These are phyloP conservation scores for Grammomys surdaster DNA, from an alignment of 2,113 vertebrate species.

Conservation along the genomic window DNA sequence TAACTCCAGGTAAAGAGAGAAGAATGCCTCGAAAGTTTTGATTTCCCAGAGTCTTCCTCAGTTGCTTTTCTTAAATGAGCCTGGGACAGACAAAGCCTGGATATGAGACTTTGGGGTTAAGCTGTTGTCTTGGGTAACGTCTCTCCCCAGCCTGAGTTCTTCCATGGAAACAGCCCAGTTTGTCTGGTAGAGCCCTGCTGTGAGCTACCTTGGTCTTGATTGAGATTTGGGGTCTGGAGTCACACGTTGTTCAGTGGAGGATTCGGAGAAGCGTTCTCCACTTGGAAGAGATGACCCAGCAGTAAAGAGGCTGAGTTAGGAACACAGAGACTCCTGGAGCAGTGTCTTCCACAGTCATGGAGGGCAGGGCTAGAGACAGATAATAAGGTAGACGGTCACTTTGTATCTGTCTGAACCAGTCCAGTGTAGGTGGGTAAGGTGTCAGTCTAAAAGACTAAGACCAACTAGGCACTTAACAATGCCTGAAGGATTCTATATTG, in stretches of 20 bases:
- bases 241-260: neutral
- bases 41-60: conserved; percentile 50
- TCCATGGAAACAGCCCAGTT: neutral
- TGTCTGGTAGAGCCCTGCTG: neutral
- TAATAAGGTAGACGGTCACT: neutral
- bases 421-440: neutral
- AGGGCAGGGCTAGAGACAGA: neutral
- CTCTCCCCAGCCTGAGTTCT: neutral
- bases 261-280: neutral
- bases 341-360: neutral
- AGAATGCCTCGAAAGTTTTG: conserved; percentile 33
- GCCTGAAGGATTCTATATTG: neutral
- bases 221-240: neutral
- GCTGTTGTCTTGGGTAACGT: neutral
- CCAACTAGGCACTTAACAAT: neutral
- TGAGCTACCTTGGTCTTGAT: neutral
- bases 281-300: neutral
- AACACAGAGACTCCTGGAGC: neutral
- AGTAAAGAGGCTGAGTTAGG: neutral
- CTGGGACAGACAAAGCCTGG: neutral
- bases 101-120: neutral
- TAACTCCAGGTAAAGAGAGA: conserved; percentile 73
- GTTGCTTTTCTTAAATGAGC: neutral
- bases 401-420: neutral
- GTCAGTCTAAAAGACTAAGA: neutral